Conservation (phyloP, 2,888 invertebrate genomes). For the Oligia strigilis region DNA sequence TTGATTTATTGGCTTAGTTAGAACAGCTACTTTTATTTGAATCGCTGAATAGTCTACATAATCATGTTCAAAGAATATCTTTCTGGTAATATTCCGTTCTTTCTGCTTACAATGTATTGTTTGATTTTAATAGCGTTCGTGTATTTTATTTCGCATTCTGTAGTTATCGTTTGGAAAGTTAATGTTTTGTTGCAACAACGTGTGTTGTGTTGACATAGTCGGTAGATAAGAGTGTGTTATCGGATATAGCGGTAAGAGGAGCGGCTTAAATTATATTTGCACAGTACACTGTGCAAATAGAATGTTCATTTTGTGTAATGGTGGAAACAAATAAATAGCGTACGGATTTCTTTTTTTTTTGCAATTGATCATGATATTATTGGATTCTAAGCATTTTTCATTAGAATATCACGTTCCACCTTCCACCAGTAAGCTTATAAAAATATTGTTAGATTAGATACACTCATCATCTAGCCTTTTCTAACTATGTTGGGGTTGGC, state of each 20-base stretch:
- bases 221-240: constrained; percentile 78
- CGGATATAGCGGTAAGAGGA: constrained; percentile 56
- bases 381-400: background rate
- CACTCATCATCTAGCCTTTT: too few relatives aligned
- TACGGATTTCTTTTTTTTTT: background rate
- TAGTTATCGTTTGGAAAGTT: constrained; percentile 65
- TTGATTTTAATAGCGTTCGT: constrained; percentile 50
- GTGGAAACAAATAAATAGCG: background rate
- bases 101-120: constrained; percentile 34
- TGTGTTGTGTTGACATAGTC: constrained; percentile 57
- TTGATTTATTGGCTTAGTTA: constrained; percentile 13
- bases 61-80: constrained; percentile 11
- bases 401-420: background rate
- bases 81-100: constrained; percentile 16
- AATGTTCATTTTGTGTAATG: constrained; percentile 16
- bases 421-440: background rate
- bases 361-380: background rate
- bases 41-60: background rate
- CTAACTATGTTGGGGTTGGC: too few relatives aligned
- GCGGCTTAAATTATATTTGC: constrained; percentile 3
- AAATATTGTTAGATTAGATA: background rate
- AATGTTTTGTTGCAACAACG: constrained; percentile 63
- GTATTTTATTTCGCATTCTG: constrained; percentile 48
- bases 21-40: constrained; percentile 15
- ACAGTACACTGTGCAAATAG: constrained; percentile 13